These are phyloP conservation scores for Varroa destructor DNA, from an alignment of 1,140 invertebrate genomes.

Conservation along the genomic window DNA sequence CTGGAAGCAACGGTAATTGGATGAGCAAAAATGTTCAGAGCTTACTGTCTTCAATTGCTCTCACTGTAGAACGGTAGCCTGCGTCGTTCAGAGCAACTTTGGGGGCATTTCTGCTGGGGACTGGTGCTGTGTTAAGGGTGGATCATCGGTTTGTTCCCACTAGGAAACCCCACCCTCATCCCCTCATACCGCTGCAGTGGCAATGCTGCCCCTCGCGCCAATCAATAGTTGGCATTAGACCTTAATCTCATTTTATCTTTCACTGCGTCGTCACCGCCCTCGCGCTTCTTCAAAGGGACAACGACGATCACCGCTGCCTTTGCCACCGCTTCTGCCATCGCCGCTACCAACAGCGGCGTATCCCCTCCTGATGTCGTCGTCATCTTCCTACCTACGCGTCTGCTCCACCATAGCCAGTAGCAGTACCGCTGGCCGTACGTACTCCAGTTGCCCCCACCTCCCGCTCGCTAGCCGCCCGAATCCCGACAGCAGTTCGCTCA, in stretches of 20 bases:
- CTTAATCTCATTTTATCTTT: conserved; percentile 29
- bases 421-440: not conserved
- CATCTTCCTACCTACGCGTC: not conserved
- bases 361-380: too few species aligned
- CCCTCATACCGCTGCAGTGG: not conserved
- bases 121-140: too few species aligned
- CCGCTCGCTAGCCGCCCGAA: not conserved
- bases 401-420: not conserved
- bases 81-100: too few species aligned
- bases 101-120: too few species aligned
- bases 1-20: too few species aligned
- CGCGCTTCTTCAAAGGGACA: conserved; percentile 24
- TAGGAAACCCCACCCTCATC: not conserved
- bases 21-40: too few species aligned
- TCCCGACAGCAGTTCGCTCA: not conserved
- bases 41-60: too few species aligned
- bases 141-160: too few species aligned
- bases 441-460: not conserved
- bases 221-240: conserved; percentile 25
- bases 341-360: too few species aligned
- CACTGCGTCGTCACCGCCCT: conserved; percentile 12
- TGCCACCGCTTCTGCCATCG: too few species aligned
- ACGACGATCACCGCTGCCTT: not conserved
- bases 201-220: conserved; percentile 3
- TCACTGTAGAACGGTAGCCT: too few species aligned